These are phyloP conservation scores for Sepiola atlantica DNA, from an alignment of 2,888 invertebrate genomes.

Conservation along the genomic window DNA sequence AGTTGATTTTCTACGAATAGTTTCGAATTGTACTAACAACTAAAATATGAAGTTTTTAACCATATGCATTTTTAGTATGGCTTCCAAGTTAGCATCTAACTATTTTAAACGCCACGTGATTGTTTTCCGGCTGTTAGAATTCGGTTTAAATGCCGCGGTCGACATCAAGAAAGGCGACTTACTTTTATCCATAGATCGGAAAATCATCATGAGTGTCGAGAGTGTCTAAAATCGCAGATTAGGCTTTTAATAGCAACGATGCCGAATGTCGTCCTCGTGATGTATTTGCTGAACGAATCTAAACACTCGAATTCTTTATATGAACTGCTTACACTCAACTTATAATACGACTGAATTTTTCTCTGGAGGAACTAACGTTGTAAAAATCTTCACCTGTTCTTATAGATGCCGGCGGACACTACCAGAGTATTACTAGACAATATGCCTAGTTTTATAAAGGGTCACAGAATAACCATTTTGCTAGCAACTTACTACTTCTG, in stretches of 20 bases:
- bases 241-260: constrained; percentile 83
- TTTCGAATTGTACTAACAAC: too few species aligned
- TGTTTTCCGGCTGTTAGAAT: too few species aligned
- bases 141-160: constrained; percentile 84
- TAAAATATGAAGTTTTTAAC: too few species aligned
- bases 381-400: constrained; percentile 80
- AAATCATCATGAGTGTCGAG: constrained; percentile 86
- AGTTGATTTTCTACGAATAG: too few species aligned
- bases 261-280: constrained; percentile 92
- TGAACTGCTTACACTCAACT: constrained; percentile 83
- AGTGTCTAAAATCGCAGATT: constrained; percentile 80
- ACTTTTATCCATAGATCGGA: constrained; percentile 87
- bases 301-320: constrained; percentile 85
- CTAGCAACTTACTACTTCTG: constrained; percentile 67
- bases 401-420: constrained; percentile 84
- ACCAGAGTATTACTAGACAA: constrained; percentile 90
- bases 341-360: constrained; percentile 92
- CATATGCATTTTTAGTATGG: too few species aligned
- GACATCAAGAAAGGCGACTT: constrained; percentile 83
- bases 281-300: constrained; percentile 86
- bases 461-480: constrained; percentile 77
- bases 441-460: constrained; percentile 93
- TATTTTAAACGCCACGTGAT: too few species aligned
- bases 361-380: constrained; percentile 82
- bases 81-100: too few species aligned